Percentiles rank a stretch among this genome's conserved stretches.
Conservation (phyloP, 2,888 invertebrate species). For the Lepetodrilus schrolli region DNA sequence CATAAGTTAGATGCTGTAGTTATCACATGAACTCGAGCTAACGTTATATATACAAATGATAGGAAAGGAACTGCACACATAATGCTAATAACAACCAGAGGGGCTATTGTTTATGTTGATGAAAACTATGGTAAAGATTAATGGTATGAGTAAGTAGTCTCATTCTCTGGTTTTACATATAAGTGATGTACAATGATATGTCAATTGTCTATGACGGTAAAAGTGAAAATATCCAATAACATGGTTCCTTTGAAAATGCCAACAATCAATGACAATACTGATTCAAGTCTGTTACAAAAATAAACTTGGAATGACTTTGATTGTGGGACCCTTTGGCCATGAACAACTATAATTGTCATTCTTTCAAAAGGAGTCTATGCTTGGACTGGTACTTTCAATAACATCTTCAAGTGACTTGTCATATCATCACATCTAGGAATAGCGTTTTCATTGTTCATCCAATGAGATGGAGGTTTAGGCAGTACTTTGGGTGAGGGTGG, state of each 20-base stretch:
- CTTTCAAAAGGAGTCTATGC: conserved; percentile 34
- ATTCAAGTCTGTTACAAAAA: conserved; percentile 48
- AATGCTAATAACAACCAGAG: neutral
- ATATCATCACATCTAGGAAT: conserved; percentile 57
- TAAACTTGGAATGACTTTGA: conserved; percentile 51
- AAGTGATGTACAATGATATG: conserved; percentile 26
- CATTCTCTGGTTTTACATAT: neutral
- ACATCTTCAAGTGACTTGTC: conserved; percentile 69
- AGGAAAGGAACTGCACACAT: conserved; percentile 4
- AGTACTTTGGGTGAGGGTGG: conserved; percentile 86
- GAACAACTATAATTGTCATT: conserved; percentile 3
- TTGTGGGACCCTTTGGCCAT: conserved; percentile 29
- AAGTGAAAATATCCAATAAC: conserved; percentile 5
- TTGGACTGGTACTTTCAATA: conserved; percentile 69
- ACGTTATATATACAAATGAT: conserved; percentile 1
- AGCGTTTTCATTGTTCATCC: conserved; percentile 77
- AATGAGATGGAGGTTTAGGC: conserved; percentile 87
- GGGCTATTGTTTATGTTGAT: conserved; percentile 6
- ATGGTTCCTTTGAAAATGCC: conserved; percentile 19
- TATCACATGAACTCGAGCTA: conserved; percentile 18
- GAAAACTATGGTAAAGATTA: neutral
- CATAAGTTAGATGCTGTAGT: conserved; percentile 6
- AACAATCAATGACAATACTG: conserved; percentile 39
- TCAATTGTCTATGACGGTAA: neutral
- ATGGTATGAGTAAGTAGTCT: neutral